Evolutionary conservation across 2,888 invertebrate species (phyloP).

Genomic region (Actias luna): DNA sequence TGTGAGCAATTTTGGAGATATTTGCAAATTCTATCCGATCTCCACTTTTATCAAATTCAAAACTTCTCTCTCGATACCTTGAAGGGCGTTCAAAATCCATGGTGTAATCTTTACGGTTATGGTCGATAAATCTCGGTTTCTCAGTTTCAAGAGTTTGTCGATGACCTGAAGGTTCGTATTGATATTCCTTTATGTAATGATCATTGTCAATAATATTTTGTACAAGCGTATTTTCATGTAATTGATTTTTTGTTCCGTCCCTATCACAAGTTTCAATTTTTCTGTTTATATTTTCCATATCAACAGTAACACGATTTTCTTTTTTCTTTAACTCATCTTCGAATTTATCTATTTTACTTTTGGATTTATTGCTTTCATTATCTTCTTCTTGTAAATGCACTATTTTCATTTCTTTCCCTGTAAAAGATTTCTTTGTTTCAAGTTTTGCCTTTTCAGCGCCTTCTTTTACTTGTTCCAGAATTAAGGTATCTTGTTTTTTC

Average conservation of each 20-base stretch:
- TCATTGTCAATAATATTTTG: conserved; percentile 18
- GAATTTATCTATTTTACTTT: conserved; percentile 4
- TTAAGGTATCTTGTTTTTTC: background rate
- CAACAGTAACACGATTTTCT: background rate
- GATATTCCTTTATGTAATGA: conserved; percentile 46
- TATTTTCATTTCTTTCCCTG: background rate
- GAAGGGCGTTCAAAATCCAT: conserved; percentile 59
- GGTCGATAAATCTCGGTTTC: conserved; percentile 47
- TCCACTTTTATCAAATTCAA: conserved; percentile 34
- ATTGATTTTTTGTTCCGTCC: background rate
- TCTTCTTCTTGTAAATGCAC: conserved; percentile 9
- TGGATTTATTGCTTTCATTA: conserved; percentile 1
- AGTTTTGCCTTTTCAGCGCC: background rate
- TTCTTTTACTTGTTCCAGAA: background rate
- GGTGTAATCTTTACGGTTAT: conserved; percentile 53
- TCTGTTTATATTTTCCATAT: background rate
- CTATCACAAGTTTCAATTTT: background rate
- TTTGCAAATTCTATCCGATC: conserved; percentile 26
- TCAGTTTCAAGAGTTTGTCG: conserved; percentile 35
- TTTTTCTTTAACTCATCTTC: background rate
- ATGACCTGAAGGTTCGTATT: conserved; percentile 39
- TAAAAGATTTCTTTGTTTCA: background rate
- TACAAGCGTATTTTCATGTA: background rate
- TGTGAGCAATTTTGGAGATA: conserved; percentile 38
- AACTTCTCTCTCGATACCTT: conserved; percentile 49